Percentiles rank a stretch among this genome's conserved stretches.
Evolutionary conservation across 2,113 vertebrate species (phyloP).

Genomic region (Eubucco bourcierii): DNA sequence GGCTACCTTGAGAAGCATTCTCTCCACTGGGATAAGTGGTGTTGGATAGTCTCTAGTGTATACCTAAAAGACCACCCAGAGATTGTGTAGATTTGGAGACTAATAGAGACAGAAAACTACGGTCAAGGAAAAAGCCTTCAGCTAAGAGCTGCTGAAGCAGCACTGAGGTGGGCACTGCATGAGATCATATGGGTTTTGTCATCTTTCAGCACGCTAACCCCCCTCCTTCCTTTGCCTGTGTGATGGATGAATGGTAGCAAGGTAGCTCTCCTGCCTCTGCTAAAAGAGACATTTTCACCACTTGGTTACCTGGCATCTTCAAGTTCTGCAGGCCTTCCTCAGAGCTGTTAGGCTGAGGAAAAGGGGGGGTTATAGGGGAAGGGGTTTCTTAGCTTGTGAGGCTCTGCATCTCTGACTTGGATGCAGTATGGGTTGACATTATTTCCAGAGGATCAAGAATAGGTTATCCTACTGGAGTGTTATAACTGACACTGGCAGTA

Average conservation of each 20-base stretch:
- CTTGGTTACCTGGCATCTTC: neutral
- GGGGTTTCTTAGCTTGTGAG: neutral
- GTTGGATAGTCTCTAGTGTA: neutral
- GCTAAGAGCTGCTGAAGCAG: neutral
- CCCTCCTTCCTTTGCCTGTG: neutral
- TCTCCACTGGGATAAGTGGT: neutral
- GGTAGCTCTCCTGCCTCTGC: neutral
- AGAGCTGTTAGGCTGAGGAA: neutral
- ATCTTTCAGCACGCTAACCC: too few relatives aligned
- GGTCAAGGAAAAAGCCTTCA: neutral
- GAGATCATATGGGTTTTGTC: accelerated
- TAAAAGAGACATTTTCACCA: neutral
- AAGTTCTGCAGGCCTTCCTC: neutral
- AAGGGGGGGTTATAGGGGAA: neutral
- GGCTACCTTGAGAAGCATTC: neutral
- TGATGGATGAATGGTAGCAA: neutral
- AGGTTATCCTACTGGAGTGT: neutral
- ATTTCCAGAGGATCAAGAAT: neutral
- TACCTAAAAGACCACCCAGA: neutral
- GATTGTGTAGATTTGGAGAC: neutral
- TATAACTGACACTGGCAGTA: too few relatives aligned
- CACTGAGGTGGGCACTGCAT: accelerated
- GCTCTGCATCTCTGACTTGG: neutral
- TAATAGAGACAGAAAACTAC: neutral
- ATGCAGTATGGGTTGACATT: neutral